Conservation (phyloP, 2,797 vertebrate genomes). For the Brotogeris chrysoptera region DNA sequence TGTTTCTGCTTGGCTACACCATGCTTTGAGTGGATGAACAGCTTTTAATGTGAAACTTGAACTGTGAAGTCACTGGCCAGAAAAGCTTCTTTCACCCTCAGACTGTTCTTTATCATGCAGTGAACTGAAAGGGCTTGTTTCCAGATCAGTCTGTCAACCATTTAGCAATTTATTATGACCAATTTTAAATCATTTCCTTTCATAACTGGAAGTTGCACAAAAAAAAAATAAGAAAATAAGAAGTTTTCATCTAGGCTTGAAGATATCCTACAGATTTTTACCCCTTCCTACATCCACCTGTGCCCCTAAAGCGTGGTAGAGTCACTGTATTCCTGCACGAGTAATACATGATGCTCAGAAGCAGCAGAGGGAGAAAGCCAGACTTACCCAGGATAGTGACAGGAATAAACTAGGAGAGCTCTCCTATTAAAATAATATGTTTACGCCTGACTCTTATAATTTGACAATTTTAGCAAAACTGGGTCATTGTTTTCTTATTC, state of each 20-base stretch:
- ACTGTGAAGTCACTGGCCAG: neutral
- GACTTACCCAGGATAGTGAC: neutral
- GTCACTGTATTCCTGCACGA: neutral
- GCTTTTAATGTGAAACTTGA: neutral
- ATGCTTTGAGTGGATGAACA: neutral
- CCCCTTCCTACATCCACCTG: neutral
- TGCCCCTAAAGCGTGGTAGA: neutral
- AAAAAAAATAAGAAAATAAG: neutral
- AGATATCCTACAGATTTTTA: neutral
- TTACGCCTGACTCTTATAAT: neutral
- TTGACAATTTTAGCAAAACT: neutral
- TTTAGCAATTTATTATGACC: neutral
- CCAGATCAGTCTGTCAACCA: neutral
- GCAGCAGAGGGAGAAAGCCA: neutral
- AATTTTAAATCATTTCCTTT: rapidly evolving
- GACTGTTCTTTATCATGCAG: neutral
- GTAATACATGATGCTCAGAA: neutral
- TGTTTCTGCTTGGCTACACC: neutral
- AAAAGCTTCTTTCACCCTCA: neutral
- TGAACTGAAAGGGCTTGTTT: neutral
- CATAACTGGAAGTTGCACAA: neutral
- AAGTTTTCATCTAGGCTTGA: neutral
- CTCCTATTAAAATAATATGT: neutral
- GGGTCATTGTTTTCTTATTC: neutral
- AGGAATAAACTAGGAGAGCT: neutral